phyloP scores from a whole-genome alignment of 2,888 invertebrate species.

The Suillia variegata region DNA sequence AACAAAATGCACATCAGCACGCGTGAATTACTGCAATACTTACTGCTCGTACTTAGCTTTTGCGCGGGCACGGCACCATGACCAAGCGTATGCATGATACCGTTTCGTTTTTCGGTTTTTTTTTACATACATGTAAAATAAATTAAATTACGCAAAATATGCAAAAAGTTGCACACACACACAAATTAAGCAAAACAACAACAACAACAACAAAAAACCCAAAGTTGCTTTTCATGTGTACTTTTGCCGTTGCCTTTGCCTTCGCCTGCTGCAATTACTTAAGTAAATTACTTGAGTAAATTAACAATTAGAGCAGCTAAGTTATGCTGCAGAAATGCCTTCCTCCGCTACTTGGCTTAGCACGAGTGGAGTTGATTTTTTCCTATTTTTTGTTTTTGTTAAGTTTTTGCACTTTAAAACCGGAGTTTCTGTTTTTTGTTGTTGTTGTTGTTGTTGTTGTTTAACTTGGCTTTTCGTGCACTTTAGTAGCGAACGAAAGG shows the following conservation, averaged over 20 bases:
- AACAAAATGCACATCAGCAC: too few relatives aligned
- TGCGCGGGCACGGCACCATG: neutral
- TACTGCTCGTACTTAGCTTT: too few relatives aligned
- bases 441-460: neutral
- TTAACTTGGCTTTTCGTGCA: neutral
- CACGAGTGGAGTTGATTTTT: neutral
- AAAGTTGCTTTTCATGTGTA: neutral
- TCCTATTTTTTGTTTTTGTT: too few relatives aligned
- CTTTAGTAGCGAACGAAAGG: too few relatives aligned
- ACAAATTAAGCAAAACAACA: too few relatives aligned
- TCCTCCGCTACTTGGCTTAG: neutral
- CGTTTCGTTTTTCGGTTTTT: neutral
- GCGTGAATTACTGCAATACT: too few relatives aligned
- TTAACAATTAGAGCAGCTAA: slow-evolving; percentile 1
- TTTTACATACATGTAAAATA: neutral
- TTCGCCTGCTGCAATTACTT: too few relatives aligned
- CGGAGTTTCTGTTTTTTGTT: too few relatives aligned
- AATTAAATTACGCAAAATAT: neutral
- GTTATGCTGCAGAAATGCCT: neutral
- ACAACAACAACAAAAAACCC: too few relatives aligned
- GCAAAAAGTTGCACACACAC: neutral
- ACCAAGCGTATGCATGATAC: neutral
- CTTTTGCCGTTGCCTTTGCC: neutral
- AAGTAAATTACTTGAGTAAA: slow-evolving; percentile 3
- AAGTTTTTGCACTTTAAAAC: too few relatives aligned